These are phyloP conservation scores for Nephila pilipes DNA, from an alignment of 1,140 invertebrate species.

Conservation along the genomic window DNA sequence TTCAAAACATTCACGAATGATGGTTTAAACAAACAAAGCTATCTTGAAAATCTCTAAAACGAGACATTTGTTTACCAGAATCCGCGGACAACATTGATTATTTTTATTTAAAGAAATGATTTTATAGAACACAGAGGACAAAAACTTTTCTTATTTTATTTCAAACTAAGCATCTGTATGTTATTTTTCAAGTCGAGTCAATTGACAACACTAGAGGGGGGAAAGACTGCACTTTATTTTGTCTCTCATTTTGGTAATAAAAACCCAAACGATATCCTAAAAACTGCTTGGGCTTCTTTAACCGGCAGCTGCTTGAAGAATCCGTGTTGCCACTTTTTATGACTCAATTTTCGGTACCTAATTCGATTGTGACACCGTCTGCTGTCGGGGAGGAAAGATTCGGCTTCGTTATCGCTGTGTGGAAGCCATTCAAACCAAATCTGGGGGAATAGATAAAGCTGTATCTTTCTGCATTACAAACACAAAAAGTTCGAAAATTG, in stretches of 20 bases:
- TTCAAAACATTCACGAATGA: too few species aligned
- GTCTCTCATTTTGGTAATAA: not conserved
- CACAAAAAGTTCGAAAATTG: not conserved
- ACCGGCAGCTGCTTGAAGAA: not conserved
- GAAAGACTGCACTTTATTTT: not conserved
- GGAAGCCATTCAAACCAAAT: not conserved
- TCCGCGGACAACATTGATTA: too few species aligned
- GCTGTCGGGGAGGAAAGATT: not conserved
- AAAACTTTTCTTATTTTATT: too few species aligned
- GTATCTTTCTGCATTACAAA: not conserved
- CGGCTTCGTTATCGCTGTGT: not conserved
- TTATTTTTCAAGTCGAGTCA: too few species aligned
- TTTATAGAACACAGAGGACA: too few species aligned
- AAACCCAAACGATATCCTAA: not conserved
- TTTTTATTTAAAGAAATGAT: too few species aligned
- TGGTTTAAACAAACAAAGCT: too few species aligned
- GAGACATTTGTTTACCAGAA: too few species aligned
- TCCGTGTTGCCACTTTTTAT: constrained; percentile 27
- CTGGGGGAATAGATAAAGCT: not conserved
- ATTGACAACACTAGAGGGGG: too few species aligned
- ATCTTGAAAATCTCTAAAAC: too few species aligned
- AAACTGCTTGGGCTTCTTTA: not conserved
- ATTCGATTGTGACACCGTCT: constrained; percentile 25
- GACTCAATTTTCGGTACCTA: constrained; percentile 34
- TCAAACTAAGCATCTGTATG: too few species aligned